Evolutionary conservation across 2,113 vertebrate genomes (phyloP).

Genomic region (Abramis brama): DNA sequence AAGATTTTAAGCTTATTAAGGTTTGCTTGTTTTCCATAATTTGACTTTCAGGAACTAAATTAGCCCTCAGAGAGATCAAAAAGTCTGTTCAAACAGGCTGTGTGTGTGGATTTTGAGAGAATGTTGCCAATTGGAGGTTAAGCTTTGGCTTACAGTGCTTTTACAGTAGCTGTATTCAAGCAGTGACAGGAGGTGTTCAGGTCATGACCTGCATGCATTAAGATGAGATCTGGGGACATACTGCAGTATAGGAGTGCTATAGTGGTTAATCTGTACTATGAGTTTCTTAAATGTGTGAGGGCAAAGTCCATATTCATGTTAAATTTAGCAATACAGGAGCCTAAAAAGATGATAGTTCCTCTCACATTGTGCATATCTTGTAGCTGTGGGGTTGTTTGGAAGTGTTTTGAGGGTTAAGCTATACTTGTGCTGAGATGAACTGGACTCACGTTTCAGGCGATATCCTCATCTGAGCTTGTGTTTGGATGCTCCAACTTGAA

Average conservation of each 20-base stretch:
- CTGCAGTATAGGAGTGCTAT: neutral
- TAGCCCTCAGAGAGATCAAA: neutral
- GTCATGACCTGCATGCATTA: conserved; percentile 31
- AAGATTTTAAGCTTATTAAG: neutral
- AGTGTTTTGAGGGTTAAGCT: neutral
- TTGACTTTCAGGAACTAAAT: neutral
- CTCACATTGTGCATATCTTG: neutral
- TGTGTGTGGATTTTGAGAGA: conserved; percentile 37
- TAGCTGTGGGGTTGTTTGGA: neutral
- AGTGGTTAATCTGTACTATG: neutral
- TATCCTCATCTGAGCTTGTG: conserved; percentile 81
- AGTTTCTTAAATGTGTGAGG: neutral
- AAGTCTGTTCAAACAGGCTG: neutral
- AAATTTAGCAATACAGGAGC: neutral
- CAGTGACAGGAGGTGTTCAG: conserved; percentile 18
- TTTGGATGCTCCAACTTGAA: conserved; percentile 67
- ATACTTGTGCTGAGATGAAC: neutral
- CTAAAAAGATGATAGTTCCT: neutral
- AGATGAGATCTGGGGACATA: neutral
- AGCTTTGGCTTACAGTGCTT: conserved; percentile 35
- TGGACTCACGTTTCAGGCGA: conserved; percentile 88
- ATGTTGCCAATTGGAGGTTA: conserved; percentile 26
- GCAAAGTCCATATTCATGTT: neutral
- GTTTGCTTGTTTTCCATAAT: neutral
- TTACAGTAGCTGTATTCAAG: conserved; percentile 13